Evolutionary conservation across 2,797 vertebrate species (phyloP).

Genomic region (Darevskia nairensis): DNA sequence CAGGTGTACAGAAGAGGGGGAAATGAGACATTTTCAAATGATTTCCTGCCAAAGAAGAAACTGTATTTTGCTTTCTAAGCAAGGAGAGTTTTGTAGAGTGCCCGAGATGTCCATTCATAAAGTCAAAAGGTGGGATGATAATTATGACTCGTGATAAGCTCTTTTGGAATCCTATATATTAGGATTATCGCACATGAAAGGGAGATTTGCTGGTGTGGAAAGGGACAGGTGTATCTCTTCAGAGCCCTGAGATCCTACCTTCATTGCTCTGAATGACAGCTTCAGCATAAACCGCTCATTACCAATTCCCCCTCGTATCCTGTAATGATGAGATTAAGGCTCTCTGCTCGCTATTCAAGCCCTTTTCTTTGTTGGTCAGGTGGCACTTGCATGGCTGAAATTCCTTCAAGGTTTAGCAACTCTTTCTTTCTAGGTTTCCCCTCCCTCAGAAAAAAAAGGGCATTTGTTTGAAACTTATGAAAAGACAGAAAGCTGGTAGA

Average conservation of each 20-base stretch:
- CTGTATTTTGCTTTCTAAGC: conserved; percentile 32
- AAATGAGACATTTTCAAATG: conserved; percentile 41
- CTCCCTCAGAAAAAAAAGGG: conserved; percentile 45
- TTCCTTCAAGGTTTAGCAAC: conserved; percentile 62
- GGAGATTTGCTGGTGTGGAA: conserved; percentile 61
- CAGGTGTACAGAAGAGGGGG: background rate
- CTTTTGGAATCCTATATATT: conserved; percentile 66
- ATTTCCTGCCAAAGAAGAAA: conserved; percentile 51
- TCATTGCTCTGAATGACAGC: conserved; percentile 58
- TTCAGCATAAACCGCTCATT: conserved; percentile 58
- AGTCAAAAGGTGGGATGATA: conserved; percentile 48
- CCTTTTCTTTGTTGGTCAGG: conserved; percentile 40
- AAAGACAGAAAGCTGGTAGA: conserved; percentile 64
- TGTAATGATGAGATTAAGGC: conserved; percentile 70
- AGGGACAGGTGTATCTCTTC: conserved; percentile 68
- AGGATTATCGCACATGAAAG: conserved; percentile 70
- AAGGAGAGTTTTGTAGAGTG: conserved; percentile 39
- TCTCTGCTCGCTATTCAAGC: conserved; percentile 57
- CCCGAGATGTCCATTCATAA: conserved; percentile 49
- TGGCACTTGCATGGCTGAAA: conserved; percentile 58
- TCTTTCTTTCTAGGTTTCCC: conserved; percentile 62
- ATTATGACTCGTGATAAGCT: conserved; percentile 66
- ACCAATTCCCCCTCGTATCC: conserved; percentile 63
- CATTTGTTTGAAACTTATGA: conserved; percentile 60
- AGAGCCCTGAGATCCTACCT: conserved; percentile 54